phyloP scores from a whole-genome alignment of 2,113 vertebrate species.

The Promerops cafer region DNA sequence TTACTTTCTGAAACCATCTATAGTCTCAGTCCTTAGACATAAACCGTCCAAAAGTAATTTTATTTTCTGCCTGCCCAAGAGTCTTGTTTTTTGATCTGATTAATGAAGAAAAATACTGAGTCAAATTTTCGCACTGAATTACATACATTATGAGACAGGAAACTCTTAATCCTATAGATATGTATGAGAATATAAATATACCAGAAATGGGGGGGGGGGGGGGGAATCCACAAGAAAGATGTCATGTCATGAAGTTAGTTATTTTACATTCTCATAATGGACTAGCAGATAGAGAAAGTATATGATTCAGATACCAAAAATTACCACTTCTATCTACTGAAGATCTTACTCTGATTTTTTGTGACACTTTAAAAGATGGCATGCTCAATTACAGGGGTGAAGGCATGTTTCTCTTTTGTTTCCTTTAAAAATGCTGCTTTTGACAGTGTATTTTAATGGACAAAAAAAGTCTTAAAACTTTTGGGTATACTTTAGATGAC shows the following conservation, averaged over 20 bases:
- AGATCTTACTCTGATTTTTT: neutral
- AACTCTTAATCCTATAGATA: neutral
- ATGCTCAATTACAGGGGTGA: neutral
- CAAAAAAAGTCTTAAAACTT: neutral
- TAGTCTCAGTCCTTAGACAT: neutral
- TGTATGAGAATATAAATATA: neutral
- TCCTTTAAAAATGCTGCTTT: neutral
- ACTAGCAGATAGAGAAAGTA: neutral
- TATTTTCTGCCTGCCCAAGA: neutral
- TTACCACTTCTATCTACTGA: neutral
- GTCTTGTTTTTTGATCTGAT: neutral
- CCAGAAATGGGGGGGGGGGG: accelerated
- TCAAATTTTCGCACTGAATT: neutral
- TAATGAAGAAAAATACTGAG: neutral
- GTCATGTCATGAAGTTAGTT: neutral
- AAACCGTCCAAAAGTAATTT: neutral
- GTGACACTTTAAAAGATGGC: neutral
- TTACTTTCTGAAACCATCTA: neutral
- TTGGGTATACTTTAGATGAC: neutral
- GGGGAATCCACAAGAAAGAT: accelerated
- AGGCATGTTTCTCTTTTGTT: neutral
- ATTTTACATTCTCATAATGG: neutral
- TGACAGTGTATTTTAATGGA: neutral
- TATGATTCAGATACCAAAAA: neutral
- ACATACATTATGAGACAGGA: neutral